phyloP scores from a whole-genome alignment of 2,113 vertebrate genomes.

The Nothocercus nigrocapillus region DNA sequence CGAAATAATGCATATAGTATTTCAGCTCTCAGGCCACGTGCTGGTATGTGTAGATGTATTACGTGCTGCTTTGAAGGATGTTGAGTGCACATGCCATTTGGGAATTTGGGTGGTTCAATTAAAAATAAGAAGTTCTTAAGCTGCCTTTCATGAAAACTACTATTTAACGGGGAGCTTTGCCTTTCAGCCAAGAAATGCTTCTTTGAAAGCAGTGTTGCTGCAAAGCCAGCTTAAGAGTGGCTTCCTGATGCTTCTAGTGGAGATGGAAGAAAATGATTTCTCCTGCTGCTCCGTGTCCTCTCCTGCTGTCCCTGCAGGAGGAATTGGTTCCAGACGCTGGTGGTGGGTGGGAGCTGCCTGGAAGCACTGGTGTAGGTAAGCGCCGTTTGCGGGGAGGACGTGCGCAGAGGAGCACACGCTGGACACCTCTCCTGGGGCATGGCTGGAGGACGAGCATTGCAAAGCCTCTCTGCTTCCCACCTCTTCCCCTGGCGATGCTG shows the following conservation, averaged over 20 bases:
- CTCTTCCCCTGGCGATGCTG: not conserved
- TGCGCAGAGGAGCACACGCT: not conserved
- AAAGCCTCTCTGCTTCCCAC: not conserved
- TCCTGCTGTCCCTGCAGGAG: not conserved
- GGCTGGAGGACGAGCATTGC: not conserved
- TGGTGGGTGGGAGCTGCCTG: rapidly evolving
- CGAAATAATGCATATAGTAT: not conserved
- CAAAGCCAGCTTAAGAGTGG: not conserved
- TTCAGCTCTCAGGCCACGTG: not conserved
- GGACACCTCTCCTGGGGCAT: not conserved
- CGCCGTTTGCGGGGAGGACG: not conserved
- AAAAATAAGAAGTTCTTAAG: not conserved
- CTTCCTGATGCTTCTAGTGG: not conserved
- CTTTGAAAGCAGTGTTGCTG: not conserved
- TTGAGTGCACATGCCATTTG: not conserved
- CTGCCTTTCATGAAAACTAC: not conserved
- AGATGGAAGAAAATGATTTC: not conserved
- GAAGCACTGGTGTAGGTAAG: not conserved
- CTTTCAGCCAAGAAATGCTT: not conserved
- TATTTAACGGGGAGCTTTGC: not conserved
- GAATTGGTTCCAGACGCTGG: not conserved
- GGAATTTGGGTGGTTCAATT: not conserved
- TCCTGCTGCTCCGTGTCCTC: not conserved
- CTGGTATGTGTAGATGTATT: not conserved
- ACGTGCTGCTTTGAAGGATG: not conserved